Conservation (phyloP, 2,888 invertebrate species). For the Cosmopolites sordidus region DNA sequence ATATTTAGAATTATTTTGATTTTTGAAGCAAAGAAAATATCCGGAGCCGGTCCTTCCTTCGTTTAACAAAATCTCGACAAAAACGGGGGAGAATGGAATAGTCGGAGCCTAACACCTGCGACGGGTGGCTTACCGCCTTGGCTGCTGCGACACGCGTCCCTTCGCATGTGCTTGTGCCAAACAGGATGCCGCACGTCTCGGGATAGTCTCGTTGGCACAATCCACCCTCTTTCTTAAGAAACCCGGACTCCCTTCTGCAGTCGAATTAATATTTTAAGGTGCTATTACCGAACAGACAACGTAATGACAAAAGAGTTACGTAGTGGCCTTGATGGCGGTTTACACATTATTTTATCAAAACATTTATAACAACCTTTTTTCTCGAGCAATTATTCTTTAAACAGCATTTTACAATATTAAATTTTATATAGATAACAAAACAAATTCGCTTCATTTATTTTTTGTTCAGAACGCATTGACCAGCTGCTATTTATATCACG, state of each 20-base stretch:
- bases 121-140: slow-evolving; percentile 21
- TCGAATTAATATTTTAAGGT: too few relatives aligned
- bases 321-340: too few relatives aligned
- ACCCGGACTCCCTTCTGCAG: neutral
- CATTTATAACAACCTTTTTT: too few relatives aligned
- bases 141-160: slow-evolving; percentile 20
- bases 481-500: too few relatives aligned
- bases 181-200: slow-evolving; percentile 19
- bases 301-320: neutral
- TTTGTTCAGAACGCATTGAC: too few relatives aligned
- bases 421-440: too few relatives aligned
- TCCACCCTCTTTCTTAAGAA: slow-evolving; percentile 15
- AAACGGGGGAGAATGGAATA: slow-evolving; percentile 18
- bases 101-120: slow-evolving; percentile 17
- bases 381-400: too few relatives aligned
- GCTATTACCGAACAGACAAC: neutral
- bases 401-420: too few relatives aligned
- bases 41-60: slow-evolving; percentile 3
- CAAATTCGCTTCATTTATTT: too few relatives aligned
- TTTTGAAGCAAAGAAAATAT: too few relatives aligned
- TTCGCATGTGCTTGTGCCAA: slow-evolving; percentile 16
- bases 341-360: too few relatives aligned
- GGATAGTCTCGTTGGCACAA: slow-evolving; percentile 5
- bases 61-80: slow-evolving; percentile 11
- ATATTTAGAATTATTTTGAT: too few relatives aligned